Base-by-base conservation (phyloP, 2,888 invertebrate genomes). In the Yponomeuta sedellus region DNA sequence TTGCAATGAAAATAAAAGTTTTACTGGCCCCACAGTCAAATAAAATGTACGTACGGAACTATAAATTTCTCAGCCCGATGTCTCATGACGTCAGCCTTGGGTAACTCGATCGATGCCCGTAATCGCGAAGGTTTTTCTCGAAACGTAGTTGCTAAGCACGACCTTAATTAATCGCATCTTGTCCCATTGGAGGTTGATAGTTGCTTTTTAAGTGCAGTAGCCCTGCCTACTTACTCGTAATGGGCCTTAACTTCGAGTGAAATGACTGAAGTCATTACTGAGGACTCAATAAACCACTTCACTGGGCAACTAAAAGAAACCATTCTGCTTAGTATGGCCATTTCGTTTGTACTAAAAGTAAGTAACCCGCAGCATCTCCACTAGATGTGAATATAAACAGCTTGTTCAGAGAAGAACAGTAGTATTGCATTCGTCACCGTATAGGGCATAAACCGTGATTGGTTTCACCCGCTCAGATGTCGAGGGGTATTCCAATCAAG, bases 371-470 rank as follows among this genome's bases (percentile, higher is more conserved):
- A 52, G 44, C 44, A 16, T 52, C 44, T 52, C 44, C 44, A 16
- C 16, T 52, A 52, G 44, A 52, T 52, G 20, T 22, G 59, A 59
- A 59, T 59, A 59, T 59, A 59, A 59, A 4, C 20, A 59, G 22
- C 59, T 22, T 22, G 59, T 59, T 59, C 22, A 22, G 22, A 20
- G 22, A 59, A 25, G 25, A 10, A 59, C 20, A 59, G 22, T 58
- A 25, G 59, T 25, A 22, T 22, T 59, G 25, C 59, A 20, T 19
- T 72, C 69, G 71, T 74, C 74, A 71, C 71, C 71, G 68, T 66
- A 56, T 65, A 71, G 71, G 73, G 74, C 77, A 77, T 81, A 80
- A 80, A 83, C 77, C 79, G 77, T 81, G 81, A 85, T 82, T 82
- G 79, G 79, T 83, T 81, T 76, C 79, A 77, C 75, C 71, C 73